These are phyloP conservation scores for Gorilla gorilla DNA, from an alignment of 2,113 vertebrate species.

Conservation along the genomic window DNA sequence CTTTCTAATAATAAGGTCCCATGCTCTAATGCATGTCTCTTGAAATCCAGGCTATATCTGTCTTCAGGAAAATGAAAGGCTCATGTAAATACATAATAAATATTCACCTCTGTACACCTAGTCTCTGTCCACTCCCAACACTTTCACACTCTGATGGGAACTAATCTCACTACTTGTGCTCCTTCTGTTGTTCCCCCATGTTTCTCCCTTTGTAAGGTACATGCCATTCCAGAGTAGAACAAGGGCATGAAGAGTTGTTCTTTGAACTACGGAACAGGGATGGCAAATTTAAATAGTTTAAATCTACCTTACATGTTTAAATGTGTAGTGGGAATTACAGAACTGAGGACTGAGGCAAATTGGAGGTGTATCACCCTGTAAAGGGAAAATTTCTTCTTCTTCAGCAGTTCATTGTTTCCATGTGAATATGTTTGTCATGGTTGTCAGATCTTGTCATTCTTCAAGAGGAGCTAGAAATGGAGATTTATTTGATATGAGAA, in stretches of 20 bases:
- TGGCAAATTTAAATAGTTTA: background rate
- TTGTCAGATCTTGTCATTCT: background rate
- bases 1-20: background rate
- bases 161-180: background rate
- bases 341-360: background rate
- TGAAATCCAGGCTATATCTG: background rate
- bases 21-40: background rate
- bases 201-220: background rate
- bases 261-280: background rate
- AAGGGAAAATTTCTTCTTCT: background rate
- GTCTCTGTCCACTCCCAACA: background rate
- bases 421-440: background rate
- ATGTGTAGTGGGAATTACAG: background rate
- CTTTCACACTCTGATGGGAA: background rate
- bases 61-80: background rate
- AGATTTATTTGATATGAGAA: background rate
- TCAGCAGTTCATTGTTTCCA: background rate
- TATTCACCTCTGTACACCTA: background rate
- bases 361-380: background rate
- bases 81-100: background rate
- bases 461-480: background rate
- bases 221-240: background rate
- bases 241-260: background rate
- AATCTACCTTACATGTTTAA: background rate
- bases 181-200: background rate